Percentiles rank a stretch among this genome's conserved stretches.
Evolutionary conservation across 2,113 vertebrate species (phyloP).

Genomic region (Dendropsophus ebraccatus): DNA sequence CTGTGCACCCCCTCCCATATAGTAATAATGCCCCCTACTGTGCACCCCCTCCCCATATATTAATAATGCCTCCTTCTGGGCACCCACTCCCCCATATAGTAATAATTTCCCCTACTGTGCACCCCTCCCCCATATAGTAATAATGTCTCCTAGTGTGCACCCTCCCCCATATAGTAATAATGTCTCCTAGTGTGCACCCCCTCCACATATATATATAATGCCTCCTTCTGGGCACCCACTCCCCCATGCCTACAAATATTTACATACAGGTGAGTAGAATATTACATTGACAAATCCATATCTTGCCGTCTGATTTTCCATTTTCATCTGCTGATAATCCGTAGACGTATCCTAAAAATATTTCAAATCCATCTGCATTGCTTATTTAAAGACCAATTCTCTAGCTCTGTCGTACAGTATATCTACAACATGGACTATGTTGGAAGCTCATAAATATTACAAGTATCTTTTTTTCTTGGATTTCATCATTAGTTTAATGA

Average conservation of each 20-base stretch:
- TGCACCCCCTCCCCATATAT: too few relatives aligned
- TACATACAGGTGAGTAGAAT: background rate
- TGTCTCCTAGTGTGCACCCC: too few relatives aligned
- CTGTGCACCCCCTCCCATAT: too few relatives aligned
- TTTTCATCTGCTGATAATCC: background rate
- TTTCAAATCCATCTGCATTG: background rate
- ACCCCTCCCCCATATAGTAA: too few relatives aligned
- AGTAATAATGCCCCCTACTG: too few relatives aligned
- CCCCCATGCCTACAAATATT: background rate
- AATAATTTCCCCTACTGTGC: too few relatives aligned
- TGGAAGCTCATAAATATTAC: background rate
- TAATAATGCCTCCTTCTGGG: too few relatives aligned
- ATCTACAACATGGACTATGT: background rate
- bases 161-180: too few relatives aligned
- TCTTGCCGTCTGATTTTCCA: background rate
- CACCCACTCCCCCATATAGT: too few relatives aligned
- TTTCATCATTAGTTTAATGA: slow-evolving; percentile 50
- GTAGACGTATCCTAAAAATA: background rate
- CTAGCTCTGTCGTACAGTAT: background rate
- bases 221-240: too few relatives aligned
- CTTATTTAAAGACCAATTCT: background rate
- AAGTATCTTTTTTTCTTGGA: slow-evolving; percentile 3
- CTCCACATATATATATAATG: too few relatives aligned
- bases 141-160: too few relatives aligned
- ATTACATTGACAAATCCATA: background rate